These are phyloP conservation scores for Nothoprocta perdicaria DNA, from an alignment of 2,113 vertebrate species.

Conservation along the genomic window DNA sequence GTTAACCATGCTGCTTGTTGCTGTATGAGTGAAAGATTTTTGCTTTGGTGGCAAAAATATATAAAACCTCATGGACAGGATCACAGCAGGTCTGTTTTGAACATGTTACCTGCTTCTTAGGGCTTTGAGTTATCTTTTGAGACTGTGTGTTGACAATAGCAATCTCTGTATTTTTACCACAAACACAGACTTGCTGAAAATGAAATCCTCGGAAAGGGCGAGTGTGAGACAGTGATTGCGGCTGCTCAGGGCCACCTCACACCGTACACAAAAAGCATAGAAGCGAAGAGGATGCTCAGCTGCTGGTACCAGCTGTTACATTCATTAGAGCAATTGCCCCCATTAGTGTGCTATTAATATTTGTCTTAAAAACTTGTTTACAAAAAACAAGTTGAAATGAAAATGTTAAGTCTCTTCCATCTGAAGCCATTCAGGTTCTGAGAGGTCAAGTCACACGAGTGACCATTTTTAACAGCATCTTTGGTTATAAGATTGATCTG, in stretches of 20 bases:
- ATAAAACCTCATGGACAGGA: background rate
- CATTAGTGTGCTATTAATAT: constrained; percentile 67
- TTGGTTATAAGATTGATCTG: background rate
- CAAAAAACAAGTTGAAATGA: background rate
- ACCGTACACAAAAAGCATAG: background rate
- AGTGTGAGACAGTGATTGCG: constrained; percentile 14
- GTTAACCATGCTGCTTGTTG: background rate
- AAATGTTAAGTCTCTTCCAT: constrained; percentile 9
- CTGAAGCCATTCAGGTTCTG: constrained; percentile 20
- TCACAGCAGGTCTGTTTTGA: background rate
- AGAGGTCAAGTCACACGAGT: background rate
- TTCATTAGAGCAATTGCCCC: constrained; percentile 63
- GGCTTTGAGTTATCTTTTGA: constrained; percentile 15
- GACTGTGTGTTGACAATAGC: constrained; percentile 16
- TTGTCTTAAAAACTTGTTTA: constrained; percentile 19
- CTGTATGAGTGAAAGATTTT: background rate
- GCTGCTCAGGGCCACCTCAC: background rate
- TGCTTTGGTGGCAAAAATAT: background rate
- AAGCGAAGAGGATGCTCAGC: constrained; percentile 3
- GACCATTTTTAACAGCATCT: background rate
- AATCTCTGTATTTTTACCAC: constrained; percentile 3
- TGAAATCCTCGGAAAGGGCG: constrained; percentile 23
- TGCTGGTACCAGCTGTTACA: constrained; percentile 63
- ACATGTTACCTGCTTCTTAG: background rate
- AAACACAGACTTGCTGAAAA: constrained; percentile 31